Evolutionary conservation across 2,888 invertebrate species (phyloP).

Genomic region (Drosophila testacea): DNA sequence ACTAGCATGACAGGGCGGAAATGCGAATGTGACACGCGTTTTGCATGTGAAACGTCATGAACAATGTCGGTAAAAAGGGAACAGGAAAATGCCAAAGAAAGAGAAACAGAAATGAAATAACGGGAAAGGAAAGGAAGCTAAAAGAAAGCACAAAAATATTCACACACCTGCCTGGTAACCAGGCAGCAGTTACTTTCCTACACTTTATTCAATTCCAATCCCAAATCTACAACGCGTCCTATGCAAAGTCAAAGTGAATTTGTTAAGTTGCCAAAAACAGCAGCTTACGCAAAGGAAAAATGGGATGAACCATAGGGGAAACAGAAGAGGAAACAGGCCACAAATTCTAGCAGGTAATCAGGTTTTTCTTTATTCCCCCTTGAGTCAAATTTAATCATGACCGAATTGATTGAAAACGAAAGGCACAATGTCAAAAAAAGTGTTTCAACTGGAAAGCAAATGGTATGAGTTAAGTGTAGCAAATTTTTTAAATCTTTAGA

Average conservation of each 20-base stretch:
- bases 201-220: constrained; percentile 4
- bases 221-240: constrained; percentile 9
- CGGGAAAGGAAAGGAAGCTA: constrained; percentile 12
- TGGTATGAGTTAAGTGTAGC: constrained; percentile 3
- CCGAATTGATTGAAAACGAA: constrained; percentile 41
- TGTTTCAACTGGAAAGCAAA: neutral
- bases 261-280: constrained; percentile 64
- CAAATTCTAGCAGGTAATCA: constrained; percentile 41
- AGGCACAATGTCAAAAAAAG: neutral
- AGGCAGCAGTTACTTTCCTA: constrained; percentile 12
- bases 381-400: constrained; percentile 45
- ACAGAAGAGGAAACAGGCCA: constrained; percentile 25
- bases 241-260: constrained; percentile 62
- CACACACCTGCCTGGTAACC: neutral
- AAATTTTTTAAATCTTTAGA: neutral
- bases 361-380: constrained; percentile 1
- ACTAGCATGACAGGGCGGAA: constrained; percentile 81
- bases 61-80: constrained; percentile 53
- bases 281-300: constrained; percentile 14
- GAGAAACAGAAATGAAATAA: constrained; percentile 13
- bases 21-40: constrained; percentile 82
- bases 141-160: constrained; percentile 19
- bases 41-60: constrained; percentile 81
- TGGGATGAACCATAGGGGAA: neutral
- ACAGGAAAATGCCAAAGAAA: constrained; percentile 4